These are phyloP conservation scores for Delia radicum DNA, from an alignment of 1,140 invertebrate genomes.

Conservation along the genomic window DNA sequence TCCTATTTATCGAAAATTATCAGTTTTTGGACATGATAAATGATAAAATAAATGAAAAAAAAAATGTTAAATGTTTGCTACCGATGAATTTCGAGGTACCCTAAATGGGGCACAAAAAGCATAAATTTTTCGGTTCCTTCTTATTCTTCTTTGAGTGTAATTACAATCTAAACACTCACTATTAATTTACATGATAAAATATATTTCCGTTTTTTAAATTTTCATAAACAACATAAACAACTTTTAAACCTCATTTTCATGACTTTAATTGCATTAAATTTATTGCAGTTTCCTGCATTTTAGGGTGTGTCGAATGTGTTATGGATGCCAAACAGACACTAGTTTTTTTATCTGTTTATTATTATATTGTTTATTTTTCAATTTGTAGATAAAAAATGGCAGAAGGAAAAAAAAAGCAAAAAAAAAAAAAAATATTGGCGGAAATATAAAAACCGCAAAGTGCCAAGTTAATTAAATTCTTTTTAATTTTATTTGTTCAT, in stretches of 20 bases:
- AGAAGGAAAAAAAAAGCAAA: neutral
- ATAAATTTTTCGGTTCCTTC: no score
- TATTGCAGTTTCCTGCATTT: neutral
- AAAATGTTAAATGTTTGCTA: no score
- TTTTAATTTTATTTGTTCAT: neutral
- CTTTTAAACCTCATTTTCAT: neutral
- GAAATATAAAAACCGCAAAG: neutral
- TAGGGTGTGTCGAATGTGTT: neutral
- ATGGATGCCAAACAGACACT: neutral
- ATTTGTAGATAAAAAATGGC: neutral
- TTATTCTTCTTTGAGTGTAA: no score
- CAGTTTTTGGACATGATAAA: no score
- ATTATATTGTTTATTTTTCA: neutral
- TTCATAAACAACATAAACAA: no score
- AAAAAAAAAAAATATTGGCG: neutral
- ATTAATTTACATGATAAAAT: neutral
- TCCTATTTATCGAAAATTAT: no score
- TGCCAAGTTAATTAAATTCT: constrained; percentile 4
- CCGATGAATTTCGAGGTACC: no score
- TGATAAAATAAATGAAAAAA: no score
- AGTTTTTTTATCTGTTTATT: neutral
- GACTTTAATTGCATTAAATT: constrained; percentile 1
- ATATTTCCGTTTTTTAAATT: no score
- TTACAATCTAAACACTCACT: neutral
- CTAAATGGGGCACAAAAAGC: no score